Evolutionary conservation across 2,888 invertebrate genomes (phyloP).

Genomic region (Fabriciana adippe): DNA sequence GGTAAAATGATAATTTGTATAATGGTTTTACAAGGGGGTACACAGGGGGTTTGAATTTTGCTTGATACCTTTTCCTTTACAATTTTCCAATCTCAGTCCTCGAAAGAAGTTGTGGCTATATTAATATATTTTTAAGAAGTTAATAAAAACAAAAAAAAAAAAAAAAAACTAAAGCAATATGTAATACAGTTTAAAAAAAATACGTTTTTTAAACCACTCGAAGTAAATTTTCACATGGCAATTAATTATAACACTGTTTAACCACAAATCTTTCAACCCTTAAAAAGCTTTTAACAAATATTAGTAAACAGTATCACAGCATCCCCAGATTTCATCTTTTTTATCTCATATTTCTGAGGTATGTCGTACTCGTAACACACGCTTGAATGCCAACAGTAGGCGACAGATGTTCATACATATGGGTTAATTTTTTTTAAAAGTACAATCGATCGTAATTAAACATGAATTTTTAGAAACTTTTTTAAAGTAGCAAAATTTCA

Average conservation of each 20-base stretch:
- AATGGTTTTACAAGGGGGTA: no score
- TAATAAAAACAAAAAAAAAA: neutral
- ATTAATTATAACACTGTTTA: slow-evolving; percentile 5
- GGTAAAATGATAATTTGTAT: no score
- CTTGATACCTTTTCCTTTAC: no score
- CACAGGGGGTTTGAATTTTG: no score
- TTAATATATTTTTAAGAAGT: no score
- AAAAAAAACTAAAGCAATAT: neutral
- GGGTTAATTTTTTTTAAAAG: slow-evolving; percentile 41
- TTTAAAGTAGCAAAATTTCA: no score
- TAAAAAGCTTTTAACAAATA: slow-evolving; percentile 29
- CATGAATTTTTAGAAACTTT: neutral
- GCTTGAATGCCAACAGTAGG: slow-evolving; percentile 42
- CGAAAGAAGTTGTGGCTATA: no score
- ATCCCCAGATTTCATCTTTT: slow-evolving; percentile 17
- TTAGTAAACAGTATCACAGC: slow-evolving; percentile 17
- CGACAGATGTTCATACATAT: slow-evolving; percentile 43
- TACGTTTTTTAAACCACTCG: neutral
- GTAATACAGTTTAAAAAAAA: neutral
- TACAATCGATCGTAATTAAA: slow-evolving; percentile 30
- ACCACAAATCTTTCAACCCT: neutral
- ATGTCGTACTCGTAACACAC: slow-evolving; percentile 21
- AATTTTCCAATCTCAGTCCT: no score
- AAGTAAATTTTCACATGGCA: slow-evolving; percentile 11
- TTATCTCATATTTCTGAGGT: slow-evolving; percentile 27